Base-by-base conservation (phyloP, 1,140 invertebrate genomes). In the Dendrolimus kikuchii region DNA sequence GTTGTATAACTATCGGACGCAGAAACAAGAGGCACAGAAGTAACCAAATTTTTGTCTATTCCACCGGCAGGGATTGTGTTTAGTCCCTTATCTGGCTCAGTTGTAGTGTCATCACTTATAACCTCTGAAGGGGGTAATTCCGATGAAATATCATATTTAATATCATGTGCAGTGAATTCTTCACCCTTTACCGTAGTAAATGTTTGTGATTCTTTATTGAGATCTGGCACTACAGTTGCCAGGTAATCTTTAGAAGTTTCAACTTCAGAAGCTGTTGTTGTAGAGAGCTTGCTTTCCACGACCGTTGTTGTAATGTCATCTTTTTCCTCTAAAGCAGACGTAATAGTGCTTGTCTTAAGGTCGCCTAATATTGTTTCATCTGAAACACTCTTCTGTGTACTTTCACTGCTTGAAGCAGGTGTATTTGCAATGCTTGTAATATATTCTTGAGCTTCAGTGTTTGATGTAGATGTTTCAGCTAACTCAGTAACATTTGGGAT, bases 41-140 rank as follows among this genome's bases (percentile, higher is more conserved):
- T 37, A 36, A 37, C 46, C 10, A 42, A 23, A 23, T 23, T 23
- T 50, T 69, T 60, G 36, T 60, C 55, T 55, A 61, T 60, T 47
- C 61, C 38, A 40, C 62, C 67, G 51, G 50, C 62, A 45, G 66
- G 59, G 47, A 68, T 64, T 8, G 68, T 66, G 43, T 66, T 74
- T 23, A 68, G 45, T 44, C 64, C 60, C 10, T 54, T 55, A 63
- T 77, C 66, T 5, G 60, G 55, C 62, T 73, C 74, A 10, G 54
- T 61, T 5, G 69, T 60, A 44, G 53, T 55, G 3, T 23, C 23
- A 23, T 23, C 23, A 23, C 23, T 23, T 23, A 23, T 23, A 23
- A 23, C 23, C 23, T 23, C 3, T 23, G 23, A 23, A 23, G 23
- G 23, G 23, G 23, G 23, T 23, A 23, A 23, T 23, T 2, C 23